Evolutionary conservation across 2,113 vertebrate species (phyloP), one percentile per base, ranked within the genome.

Genomic region (Salminus brasiliensis): DNA sequence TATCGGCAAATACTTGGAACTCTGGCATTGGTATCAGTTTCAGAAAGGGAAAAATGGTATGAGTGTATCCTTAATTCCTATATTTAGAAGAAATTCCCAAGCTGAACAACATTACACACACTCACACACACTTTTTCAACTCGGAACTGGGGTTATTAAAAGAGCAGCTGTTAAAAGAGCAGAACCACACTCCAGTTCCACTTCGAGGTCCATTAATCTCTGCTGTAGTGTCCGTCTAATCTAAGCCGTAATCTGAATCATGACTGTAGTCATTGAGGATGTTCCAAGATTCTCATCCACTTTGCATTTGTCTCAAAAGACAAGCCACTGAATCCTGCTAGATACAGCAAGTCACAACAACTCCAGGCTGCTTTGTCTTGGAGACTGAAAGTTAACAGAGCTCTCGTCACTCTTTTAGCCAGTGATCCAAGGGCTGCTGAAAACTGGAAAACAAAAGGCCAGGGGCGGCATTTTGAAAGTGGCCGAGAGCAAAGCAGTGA

Each of bases 221-320:
- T 36, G 18, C 6, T 34, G 29, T 62, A 36, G 30, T 34, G 16
- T 63, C 13, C 8, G 30, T 53, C 71, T 73, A 57, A 23, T 57
- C 57, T 29, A 43, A 43, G n/a, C 13, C 49, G 72, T 29, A 41
- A 25, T 59, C 71, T 57, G 47, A 59, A 73, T 59, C 53, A 60
- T 74, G 23, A 59, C 52, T 74, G 68, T 9, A 74, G 53, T 41
- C 57, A 55, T 27, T 41, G 55, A 27, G 53, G 23, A 74, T 41
- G 21, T 41, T 59, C 72, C 53, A 41, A 16, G 53, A 59, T 60
- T 27, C 53, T 74, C 25, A 60, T 43, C 72, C 34, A 74, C 52
- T 74, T 74, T 74, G 32, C 34, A 57, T 21, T 74, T 21, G 32
- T 60, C 55, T 74, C 34, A 59, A 59, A 74, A 41, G 53, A 60